A percentile compares a stretch with the other conserved stretches of the same genome.
Conservation (phyloP, 2,113 vertebrate species). For the Phainopepla nitens region DNA sequence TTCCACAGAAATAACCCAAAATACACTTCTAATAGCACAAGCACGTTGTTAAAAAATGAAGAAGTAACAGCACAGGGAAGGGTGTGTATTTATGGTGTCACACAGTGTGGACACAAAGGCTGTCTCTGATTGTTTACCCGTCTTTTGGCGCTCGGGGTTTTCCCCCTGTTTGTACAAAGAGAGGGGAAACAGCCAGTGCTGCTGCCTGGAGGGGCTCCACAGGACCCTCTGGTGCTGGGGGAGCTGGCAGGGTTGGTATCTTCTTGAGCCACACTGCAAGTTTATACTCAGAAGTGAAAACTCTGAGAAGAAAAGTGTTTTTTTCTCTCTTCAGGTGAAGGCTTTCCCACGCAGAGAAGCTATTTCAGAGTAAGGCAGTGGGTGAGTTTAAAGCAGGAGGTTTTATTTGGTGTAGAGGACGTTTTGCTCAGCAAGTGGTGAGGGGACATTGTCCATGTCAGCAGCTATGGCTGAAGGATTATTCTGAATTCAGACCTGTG, state of each 20-base stretch:
- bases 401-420: background rate
- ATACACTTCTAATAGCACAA: constrained; percentile 8
- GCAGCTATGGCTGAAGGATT: accelerated
- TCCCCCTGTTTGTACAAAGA: background rate
- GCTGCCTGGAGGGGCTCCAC: background rate
- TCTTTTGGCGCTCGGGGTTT: background rate
- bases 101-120: background rate
- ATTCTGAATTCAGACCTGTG: background rate
- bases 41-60: constrained; percentile 4
- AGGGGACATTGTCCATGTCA: accelerated
- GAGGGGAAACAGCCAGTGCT: background rate
- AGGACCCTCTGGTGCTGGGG: background rate
- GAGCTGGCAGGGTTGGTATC: background rate
- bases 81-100: constrained; percentile 4
- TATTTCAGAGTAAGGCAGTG: background rate
- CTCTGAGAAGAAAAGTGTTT: background rate
- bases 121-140: background rate
- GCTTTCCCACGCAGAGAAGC: accelerated
- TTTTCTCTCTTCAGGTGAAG: background rate
- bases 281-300: background rate
- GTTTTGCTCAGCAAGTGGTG: background rate
- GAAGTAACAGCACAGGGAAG: background rate
- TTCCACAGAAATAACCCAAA: constrained; percentile 26
- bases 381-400: background rate
- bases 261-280: accelerated